Base-by-base conservation (phyloP, 2,797 vertebrate genomes). In the Threskiornis aethiopicus region DNA sequence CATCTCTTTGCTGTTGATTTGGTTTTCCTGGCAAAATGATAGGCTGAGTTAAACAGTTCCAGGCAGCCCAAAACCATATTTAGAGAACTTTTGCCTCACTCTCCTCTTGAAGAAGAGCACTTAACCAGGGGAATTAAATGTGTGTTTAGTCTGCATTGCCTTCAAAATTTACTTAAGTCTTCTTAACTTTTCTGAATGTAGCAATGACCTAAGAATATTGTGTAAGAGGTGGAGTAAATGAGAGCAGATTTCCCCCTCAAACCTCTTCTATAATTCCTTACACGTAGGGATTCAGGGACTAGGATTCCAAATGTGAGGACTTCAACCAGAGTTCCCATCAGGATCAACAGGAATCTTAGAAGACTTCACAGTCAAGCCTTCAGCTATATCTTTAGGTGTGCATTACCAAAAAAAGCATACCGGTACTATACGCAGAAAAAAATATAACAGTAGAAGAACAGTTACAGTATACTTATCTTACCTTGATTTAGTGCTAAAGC, bases 401-500 rank as follows among this genome's bases (percentile, higher is more conserved):
- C 18, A 26, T 24, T 72, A 49, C 20, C 9, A 59, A 67, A 61
- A 51, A 70, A 52, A 39, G 3, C 51, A 65, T 11, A 52, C 14
- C n/a, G 70, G 16, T 80, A 67, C 2, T 37, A 59, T 13, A 51
- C 17, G 42, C 49, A 89, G 26, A 11, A 88, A 73, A 87, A 81
- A 61, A 4, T 14, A 0, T 52, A 85, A 61, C 11, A 20, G 20
- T 33, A 72, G 33, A 55, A 58, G 16, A 84, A 87, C 24, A 61
- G 69, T 28, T 81, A 41, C 46, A 39, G 69, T 59, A 49, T 35
- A 47, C 13, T 86, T 8, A 58, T 92, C 85, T 92, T 98, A 98
- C 98, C 98, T 98, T 98, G 98, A 98, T 98, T 98, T 93, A 98
- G 92, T 91, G 98, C 98, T 97, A 98, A 97, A 35, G 98, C 98